A percentile compares a stretch with the other conserved stretches of the same genome.
Evolutionary conservation across 2,888 invertebrate genomes (phyloP).

Genomic region (Pyrocoelia pectoralis): DNA sequence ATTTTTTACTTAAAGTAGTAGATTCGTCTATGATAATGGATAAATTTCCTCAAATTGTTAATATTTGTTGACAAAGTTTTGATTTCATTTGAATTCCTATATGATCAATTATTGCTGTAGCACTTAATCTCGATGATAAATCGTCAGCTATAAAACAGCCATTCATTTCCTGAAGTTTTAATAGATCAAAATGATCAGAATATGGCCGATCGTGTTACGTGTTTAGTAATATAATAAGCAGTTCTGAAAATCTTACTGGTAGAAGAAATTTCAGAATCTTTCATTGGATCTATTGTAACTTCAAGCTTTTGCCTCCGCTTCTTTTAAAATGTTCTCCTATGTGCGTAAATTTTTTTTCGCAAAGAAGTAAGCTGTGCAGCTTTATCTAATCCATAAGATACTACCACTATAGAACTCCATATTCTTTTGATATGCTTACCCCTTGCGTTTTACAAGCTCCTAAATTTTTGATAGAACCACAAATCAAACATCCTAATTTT

Average conservation of each 20-base stretch:
- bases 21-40: constrained; percentile 10
- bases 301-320: constrained; percentile 9
- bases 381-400: not conserved
- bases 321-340: constrained; percentile 6
- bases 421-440: not conserved
- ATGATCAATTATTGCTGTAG: constrained; percentile 11
- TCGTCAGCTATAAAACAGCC: not conserved
- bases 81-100: constrained; percentile 9
- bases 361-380: not conserved
- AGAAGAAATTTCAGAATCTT: constrained; percentile 1
- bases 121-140: constrained; percentile 4
- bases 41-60: constrained; percentile 3
- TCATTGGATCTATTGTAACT: not conserved
- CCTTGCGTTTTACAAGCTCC: not conserved
- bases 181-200: constrained; percentile 7
- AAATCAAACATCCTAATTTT: not conserved
- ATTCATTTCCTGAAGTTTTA: constrained; percentile 10
- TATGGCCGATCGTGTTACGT: constrained; percentile 5
- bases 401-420: not conserved
- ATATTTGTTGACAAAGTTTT: constrained; percentile 4
- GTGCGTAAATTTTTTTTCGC: not conserved
- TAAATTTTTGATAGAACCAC: not conserved
- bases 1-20: not conserved
- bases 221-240: constrained; percentile 12
- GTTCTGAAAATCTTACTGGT: constrained; percentile 13